Conservation (phyloP, 1,140 invertebrate genomes). For the Bombus breviceps region DNA sequence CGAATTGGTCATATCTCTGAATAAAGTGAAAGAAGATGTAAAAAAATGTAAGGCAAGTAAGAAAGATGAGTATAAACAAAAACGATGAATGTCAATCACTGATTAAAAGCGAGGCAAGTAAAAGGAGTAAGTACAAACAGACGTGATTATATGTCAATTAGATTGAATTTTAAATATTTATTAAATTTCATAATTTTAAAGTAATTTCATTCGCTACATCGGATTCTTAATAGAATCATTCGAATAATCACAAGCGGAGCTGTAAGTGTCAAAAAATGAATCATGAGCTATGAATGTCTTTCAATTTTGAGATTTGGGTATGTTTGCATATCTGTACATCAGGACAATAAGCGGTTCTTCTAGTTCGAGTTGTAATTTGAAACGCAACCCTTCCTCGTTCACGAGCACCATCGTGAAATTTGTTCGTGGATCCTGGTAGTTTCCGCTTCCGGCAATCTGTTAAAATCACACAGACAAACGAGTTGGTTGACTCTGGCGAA, state of each 20-base stretch:
- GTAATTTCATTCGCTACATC: neutral
- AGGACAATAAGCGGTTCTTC: neutral
- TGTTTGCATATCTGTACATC: neutral
- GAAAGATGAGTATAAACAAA: too few species aligned
- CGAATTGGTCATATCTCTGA: too few species aligned
- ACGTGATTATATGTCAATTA: too few species aligned
- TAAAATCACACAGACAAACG: conserved; percentile 25
- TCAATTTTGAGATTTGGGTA: neutral
- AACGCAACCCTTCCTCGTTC: neutral
- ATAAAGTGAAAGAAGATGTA: too few species aligned
- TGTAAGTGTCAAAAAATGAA: neutral
- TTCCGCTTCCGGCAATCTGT: conserved; percentile 16
- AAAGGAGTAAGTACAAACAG: neutral
- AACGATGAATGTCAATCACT: too few species aligned
- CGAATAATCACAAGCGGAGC: neutral
- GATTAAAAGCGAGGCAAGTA: too few species aligned
- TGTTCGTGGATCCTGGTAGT: neutral
- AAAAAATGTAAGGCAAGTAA: too few species aligned
- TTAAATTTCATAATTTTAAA: neutral
- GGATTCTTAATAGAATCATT: neutral
- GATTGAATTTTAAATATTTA: neutral
- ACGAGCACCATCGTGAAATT: neutral
- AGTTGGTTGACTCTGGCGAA: neutral
- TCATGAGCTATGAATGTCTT: neutral
- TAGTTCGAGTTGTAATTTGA: neutral